phyloP scores from a whole-genome alignment of 2,888 invertebrate genomes.

The Diaprepes abbreviatus region DNA sequence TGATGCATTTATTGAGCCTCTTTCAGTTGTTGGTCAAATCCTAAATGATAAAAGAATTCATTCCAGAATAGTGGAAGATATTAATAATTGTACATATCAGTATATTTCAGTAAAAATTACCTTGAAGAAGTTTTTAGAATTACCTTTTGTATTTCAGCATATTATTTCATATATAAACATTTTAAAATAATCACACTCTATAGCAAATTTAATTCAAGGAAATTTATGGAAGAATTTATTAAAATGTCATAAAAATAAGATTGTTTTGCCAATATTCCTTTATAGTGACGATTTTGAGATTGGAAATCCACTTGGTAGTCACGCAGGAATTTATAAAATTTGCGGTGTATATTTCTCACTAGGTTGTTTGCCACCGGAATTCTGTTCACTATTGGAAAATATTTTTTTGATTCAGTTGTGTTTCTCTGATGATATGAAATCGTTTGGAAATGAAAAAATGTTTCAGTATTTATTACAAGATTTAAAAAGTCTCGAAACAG shows the following conservation, averaged over 20 bases:
- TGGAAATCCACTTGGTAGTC: conserved; percentile 55
- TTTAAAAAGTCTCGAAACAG: conserved; percentile 34
- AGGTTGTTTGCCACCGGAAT: conserved; percentile 51
- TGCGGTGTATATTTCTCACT: conserved; percentile 54
- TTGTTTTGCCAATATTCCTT: conserved; percentile 29
- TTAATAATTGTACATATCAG: conserved; percentile 25
- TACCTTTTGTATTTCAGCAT: conserved; percentile 31
- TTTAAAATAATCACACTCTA: conserved; percentile 17
- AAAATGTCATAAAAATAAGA: conserved; percentile 8
- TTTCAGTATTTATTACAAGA: conserved; percentile 41
- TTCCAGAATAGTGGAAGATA: not conserved
- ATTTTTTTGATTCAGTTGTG: conserved; percentile 51
- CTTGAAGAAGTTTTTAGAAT: conserved; percentile 35
- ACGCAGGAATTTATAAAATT: conserved; percentile 54
- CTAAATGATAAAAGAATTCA: not conserved
- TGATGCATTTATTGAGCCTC: not conserved
- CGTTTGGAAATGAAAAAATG: conserved; percentile 37
- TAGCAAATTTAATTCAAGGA: conserved; percentile 36
- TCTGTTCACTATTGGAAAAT: conserved; percentile 50
- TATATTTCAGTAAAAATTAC: conserved; percentile 27
- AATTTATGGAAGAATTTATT: conserved; percentile 38
- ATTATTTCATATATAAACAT: conserved; percentile 28
- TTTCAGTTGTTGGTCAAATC: conserved; percentile 2
- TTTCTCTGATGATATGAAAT: conserved; percentile 27
- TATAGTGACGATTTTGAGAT: conserved; percentile 56